Evolutionary conservation across 2,888 invertebrate species (phyloP).

Genomic region (Epiblema foenella): DNA sequence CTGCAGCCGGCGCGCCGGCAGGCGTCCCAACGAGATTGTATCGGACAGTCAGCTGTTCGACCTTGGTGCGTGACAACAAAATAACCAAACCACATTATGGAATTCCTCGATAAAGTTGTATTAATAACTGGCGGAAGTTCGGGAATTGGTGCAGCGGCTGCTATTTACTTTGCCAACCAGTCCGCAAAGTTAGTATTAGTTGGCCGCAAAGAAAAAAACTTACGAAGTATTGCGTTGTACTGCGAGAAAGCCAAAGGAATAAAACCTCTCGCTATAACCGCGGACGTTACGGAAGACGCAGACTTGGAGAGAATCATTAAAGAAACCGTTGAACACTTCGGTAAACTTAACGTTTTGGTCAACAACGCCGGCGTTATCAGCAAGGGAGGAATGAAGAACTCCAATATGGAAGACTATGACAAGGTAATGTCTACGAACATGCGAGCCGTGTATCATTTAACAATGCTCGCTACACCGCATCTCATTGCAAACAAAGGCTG

Average conservation of each 20-base stretch:
- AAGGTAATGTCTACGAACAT: constrained; percentile 94
- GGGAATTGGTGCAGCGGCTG: constrained; percentile 90
- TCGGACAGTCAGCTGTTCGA: constrained; percentile 19
- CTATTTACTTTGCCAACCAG: constrained; percentile 87
- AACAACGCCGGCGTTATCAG: constrained; percentile 95
- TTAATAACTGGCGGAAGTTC: constrained; percentile 89
- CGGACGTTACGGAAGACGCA: constrained; percentile 88
- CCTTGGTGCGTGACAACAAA: constrained; percentile 14
- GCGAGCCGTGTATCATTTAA: constrained; percentile 91
- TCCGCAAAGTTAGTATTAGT: constrained; percentile 87
- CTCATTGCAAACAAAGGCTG: constrained; percentile 91
- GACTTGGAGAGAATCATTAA: constrained; percentile 88
- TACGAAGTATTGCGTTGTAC: constrained; percentile 72
- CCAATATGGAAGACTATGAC: constrained; percentile 93
- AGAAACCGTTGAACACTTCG: constrained; percentile 88
- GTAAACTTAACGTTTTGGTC: constrained; percentile 90
- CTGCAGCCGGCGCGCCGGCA: constrained; percentile 9
- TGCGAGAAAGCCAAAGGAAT: constrained; percentile 84
- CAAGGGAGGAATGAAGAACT: constrained; percentile 91
- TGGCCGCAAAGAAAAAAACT: constrained; percentile 77
- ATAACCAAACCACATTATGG: constrained; percentile 68
- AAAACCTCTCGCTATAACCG: constrained; percentile 84
- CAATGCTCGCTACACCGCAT: constrained; percentile 93
- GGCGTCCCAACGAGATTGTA: constrained; percentile 17
- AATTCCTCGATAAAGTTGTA: constrained; percentile 86